Evolutionary conservation across 2,888 invertebrate genomes (phyloP).

Genomic region (Deilephila elpenor): DNA sequence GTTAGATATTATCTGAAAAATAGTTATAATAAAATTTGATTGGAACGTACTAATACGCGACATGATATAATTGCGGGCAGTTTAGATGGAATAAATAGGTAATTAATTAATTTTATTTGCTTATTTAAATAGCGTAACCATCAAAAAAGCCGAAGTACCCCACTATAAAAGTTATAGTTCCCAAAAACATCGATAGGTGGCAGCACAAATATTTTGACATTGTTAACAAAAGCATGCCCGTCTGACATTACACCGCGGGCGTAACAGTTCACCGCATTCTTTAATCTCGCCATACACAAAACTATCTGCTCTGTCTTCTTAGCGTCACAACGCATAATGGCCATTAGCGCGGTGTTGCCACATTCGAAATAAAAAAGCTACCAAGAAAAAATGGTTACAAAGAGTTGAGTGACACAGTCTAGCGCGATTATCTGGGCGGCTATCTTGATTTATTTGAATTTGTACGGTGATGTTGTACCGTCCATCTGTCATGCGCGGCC

Average conservation of each 20-base stretch:
- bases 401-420: constrained; percentile 70
- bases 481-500: constrained; percentile 65
- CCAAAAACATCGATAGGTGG: background rate
- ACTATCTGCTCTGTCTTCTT: constrained; percentile 57
- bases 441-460: constrained; percentile 72
- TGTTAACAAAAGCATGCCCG: background rate
- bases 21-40: background rate
- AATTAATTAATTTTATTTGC: no score
- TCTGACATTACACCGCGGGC: background rate
- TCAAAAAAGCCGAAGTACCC: background rate
- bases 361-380: constrained; percentile 51
- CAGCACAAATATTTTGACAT: background rate
- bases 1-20: background rate
- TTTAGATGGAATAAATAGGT: no score
- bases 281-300: constrained; percentile 36
- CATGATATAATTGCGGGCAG: no score
- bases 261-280: constrained; percentile 19
- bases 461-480: constrained; percentile 60
- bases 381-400: constrained; percentile 49
- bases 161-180: background rate
- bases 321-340: constrained; percentile 58
- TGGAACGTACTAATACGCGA: no score
- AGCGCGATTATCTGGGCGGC: constrained; percentile 61
- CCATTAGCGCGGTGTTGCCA: constrained; percentile 63
- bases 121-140: background rate